Base-by-base conservation (phyloP, 2,888 invertebrate genomes). In the Tortricodes alternella region DNA sequence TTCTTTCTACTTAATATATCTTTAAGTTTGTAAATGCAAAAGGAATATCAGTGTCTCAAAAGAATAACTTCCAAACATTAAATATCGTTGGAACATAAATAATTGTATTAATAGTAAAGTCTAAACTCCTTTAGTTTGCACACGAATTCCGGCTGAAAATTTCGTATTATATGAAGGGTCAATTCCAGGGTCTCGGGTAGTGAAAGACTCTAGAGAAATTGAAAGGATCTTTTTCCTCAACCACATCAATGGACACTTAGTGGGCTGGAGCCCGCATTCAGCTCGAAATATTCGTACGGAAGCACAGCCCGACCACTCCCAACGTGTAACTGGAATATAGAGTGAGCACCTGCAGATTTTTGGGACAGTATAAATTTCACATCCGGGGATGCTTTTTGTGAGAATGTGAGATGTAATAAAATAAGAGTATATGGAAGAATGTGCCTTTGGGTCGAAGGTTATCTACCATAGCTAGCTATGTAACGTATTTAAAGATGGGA, bases 161-260 rank as follows among this genome's bases (percentile, higher is more conserved):
- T 16, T 46, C 18, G 19, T 13, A 34, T 46, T 38, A 38, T 32
- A 13, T 37, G 29, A 55, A 49, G 49, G 8, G 37, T 49, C 43
- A 56, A 56, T 56, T 44, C 9, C 55, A 16, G 27, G 41, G 52
- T 53, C 27, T 46, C 43, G 39, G 35, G 41, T 59, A 43, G 59
- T 52, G 49, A 35, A 61, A 61, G 62, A 59, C 61, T 59, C 66
- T 66, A 49, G 64, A 62, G 60, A 68, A 67, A 70, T 71, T 60
- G 67, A 64, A 60, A 67, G 24, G 46, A 55, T 57, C 46, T 50
- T 46, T 49, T 46, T 52, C 46, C 44, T 37, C 50, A 3, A 24
- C 50, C 46, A 24, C 58, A 52, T 46, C 32, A 53, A 48, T 52
- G 58, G 46, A 43, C 23, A 37, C 46, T 52, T 46, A 37, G 16